Percentiles rank a stretch among this genome's conserved stretches.
phyloP scores from a whole-genome alignment of 2,888 invertebrate genomes.

The Sympetrum striolatum region DNA sequence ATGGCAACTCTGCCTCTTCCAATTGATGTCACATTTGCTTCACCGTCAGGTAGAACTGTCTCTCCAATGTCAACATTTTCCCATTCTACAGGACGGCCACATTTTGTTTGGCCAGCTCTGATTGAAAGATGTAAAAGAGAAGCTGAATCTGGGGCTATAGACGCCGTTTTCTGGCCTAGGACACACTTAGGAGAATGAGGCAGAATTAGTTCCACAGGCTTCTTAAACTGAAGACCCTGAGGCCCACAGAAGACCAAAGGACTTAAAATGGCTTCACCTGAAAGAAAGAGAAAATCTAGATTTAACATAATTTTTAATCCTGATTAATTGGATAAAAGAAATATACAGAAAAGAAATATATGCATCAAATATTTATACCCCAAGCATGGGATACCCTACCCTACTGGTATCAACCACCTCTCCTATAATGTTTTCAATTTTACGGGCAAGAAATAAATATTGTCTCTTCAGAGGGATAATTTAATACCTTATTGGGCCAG shows the following conservation, averaged over 20 bases:
- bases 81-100: conserved; percentile 56
- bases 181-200: conserved; percentile 64
- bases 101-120: conserved; percentile 55
- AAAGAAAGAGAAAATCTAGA: conserved; percentile 45
- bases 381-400: too few relatives aligned
- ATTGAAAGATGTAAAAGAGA: conserved; percentile 51
- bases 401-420: too few relatives aligned
- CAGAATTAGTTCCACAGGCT: conserved; percentile 88
- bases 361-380: too few relatives aligned
- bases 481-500: too few relatives aligned
- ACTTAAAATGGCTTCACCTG: conserved; percentile 93
- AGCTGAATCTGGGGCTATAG: background rate
- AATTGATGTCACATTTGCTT: background rate
- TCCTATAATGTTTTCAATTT: too few relatives aligned
- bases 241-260: conserved; percentile 97
- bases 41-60: background rate
- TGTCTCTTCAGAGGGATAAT: too few relatives aligned
- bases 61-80: conserved; percentile 27
- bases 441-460: too few relatives aligned
- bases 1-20: conserved; percentile 1
- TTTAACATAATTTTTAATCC: too few relatives aligned
- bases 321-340: too few relatives aligned
- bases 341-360: too few relatives aligned
- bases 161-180: background rate
- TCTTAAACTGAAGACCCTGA: conserved; percentile 84